A percentile compares a stretch with the other conserved stretches of the same genome.
phyloP scores from a whole-genome alignment of 1,140 invertebrate species.

The Listronotus bonariensis region DNA sequence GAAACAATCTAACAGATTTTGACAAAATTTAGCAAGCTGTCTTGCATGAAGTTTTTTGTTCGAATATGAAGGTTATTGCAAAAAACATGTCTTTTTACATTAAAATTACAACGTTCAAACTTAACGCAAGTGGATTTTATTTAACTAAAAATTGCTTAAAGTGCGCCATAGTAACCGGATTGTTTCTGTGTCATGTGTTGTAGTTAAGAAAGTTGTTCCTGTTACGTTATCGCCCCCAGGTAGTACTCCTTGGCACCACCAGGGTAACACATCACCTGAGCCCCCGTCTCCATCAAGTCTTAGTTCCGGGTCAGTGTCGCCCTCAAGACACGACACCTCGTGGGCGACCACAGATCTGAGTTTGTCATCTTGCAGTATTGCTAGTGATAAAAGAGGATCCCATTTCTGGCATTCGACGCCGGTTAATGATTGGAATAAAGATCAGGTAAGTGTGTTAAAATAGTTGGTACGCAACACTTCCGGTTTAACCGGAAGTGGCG shows the following conservation, averaged over 20 bases:
- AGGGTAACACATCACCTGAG: conserved; percentile 54
- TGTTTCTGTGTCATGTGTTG: conserved; percentile 8
- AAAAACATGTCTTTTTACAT: too few species aligned
- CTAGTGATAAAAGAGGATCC: conserved; percentile 64
- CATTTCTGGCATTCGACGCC: conserved; percentile 72
- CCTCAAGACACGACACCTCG: conserved; percentile 49
- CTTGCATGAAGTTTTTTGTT: too few species aligned
- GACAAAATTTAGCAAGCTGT: too few species aligned
- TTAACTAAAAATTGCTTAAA: too few species aligned
- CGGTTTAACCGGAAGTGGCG: too few species aligned
- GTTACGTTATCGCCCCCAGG: conserved; percentile 62
- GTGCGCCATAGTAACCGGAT: not conserved
- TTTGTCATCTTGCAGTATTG: conserved; percentile 64
- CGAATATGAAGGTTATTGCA: too few species aligned
- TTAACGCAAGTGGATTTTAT: too few species aligned
- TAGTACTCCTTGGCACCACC: conserved; percentile 64
- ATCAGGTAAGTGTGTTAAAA: conserved; percentile 71
- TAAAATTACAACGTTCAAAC: too few species aligned
- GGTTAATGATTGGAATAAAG: conserved; percentile 83
- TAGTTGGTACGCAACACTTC: too few species aligned
- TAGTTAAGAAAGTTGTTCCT: conserved; percentile 67
- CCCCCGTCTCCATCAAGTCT: conserved; percentile 68
- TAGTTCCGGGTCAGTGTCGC: conserved; percentile 64
- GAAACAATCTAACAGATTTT: too few species aligned
- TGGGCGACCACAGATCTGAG: conserved; percentile 58